A percentile compares a stretch with the other conserved stretches of the same genome.
phyloP scores from a whole-genome alignment of 1,140 invertebrate species.

The Brachionus sp. region DNA sequence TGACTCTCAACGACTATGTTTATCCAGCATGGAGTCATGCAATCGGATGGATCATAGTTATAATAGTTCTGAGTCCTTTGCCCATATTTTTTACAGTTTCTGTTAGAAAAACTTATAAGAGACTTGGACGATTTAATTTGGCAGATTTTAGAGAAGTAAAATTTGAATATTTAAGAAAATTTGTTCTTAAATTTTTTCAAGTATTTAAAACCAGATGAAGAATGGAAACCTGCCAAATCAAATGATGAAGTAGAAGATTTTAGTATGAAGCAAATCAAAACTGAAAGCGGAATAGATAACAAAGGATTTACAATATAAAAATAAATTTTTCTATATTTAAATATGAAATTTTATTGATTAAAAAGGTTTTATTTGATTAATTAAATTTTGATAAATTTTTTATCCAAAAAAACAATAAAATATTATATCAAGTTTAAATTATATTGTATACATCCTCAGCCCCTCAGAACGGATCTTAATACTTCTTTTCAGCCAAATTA shows the following conservation, averaged over 20 bases:
- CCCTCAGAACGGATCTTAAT: too few species aligned
- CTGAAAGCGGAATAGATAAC: background rate
- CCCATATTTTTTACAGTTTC: conserved; percentile 34
- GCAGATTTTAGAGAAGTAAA: background rate
- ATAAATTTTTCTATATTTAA: background rate
- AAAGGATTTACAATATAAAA: background rate
- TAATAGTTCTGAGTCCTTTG: conserved; percentile 7
- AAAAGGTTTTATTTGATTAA: background rate
- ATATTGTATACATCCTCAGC: too few species aligned
- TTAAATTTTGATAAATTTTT: background rate
- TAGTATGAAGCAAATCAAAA: background rate
- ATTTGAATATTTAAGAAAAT: background rate
- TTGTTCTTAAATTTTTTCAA: background rate
- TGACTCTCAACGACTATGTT: conserved; percentile 20
- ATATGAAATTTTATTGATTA: background rate
- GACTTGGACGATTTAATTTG: background rate
- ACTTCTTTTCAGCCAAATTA: too few species aligned
- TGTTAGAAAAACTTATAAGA: background rate
- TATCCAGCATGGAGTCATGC: conserved; percentile 29
- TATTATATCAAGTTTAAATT: too few species aligned
- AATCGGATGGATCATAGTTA: conserved; percentile 43
- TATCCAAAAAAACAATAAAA: too few species aligned
- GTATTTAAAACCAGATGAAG: conserved; percentile 17
- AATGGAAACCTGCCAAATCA: background rate
- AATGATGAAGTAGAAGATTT: background rate